A percentile compares a stretch with the other conserved stretches of the same genome.
These are phyloP conservation scores for Orbicella faveolata DNA, from an alignment of 64 coral and sea anemone genomes.

Conservation along the genomic window DNA sequence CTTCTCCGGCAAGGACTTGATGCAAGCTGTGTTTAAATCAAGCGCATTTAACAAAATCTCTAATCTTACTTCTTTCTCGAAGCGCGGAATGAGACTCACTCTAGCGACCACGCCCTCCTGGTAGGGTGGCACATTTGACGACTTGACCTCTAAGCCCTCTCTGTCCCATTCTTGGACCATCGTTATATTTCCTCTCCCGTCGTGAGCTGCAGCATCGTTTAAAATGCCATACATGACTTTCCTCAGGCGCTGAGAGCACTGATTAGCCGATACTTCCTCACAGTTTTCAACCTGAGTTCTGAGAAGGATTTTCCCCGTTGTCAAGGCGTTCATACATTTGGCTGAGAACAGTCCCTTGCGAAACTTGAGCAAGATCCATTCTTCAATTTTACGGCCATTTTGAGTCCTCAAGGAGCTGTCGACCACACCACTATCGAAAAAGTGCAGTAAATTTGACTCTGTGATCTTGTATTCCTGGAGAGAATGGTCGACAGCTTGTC, in stretches of 20 bases:
- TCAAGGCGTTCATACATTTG: slow-evolving; percentile 48
- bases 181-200: neutral
- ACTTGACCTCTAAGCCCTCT: slow-evolving; percentile 4
- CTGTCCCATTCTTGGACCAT: slow-evolving; percentile 59
- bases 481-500: slow-evolving; percentile 37
- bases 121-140: slow-evolving; percentile 13
- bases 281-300: slow-evolving; percentile 64
- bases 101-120: slow-evolving; percentile 11
- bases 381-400: slow-evolving; percentile 7
- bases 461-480: slow-evolving; percentile 59
- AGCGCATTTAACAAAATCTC: slow-evolving; percentile 36
- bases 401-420: slow-evolving; percentile 28
- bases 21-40: slow-evolving; percentile 5
- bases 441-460: slow-evolving; percentile 23
- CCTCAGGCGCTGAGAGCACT: slow-evolving; percentile 44
- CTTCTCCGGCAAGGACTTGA: slow-evolving; percentile 16
- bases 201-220: neutral
- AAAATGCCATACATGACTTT: slow-evolving; percentile 51
- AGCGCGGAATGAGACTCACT: slow-evolving; percentile 8
- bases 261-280: slow-evolving; percentile 42
- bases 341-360: slow-evolving; percentile 58
- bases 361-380: slow-evolving; percentile 40
- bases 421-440: slow-evolving; percentile 27
- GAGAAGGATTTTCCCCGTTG: slow-evolving; percentile 23
- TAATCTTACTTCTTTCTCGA: neutral